Evolutionary conservation across 1,140 invertebrate genomes (phyloP), one percentile per base, ranked within the genome.

Genomic region (Lutraria rhynchaena): DNA sequence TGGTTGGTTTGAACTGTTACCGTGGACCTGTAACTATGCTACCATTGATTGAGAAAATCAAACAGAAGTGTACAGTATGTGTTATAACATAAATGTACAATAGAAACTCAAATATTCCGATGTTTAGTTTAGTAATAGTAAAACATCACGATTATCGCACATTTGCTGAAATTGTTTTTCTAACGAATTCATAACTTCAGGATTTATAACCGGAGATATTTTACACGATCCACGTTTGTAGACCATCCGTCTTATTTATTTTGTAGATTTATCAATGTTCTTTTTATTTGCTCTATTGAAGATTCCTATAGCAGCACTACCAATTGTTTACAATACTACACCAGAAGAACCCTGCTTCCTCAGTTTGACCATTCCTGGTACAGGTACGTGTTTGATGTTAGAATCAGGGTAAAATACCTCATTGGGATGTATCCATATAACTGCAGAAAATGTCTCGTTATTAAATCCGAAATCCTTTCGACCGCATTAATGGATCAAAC

Each of bases 1-100:
- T 89, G 5, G 90, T 91, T 27, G 89, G 89, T 9, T 55, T 91
- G 17, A 91, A 91, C 83, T 91, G 90, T 73, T 65, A 58, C 22
- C 51, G 87, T 7, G 90, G 90, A 33, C 90, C 90, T 0, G 58
- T 57, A 13, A 88, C 88, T 13, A 91, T 91, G 87, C 3, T 91
- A 17, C 90, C 88, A 0, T 61, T 89, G 17, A 53, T 90, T 0
- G 83, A 73, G 63, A 31, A 87, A 31, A 69, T 84, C 27, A 67
- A 80, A 22, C 19, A 80, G 27, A 65, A 60, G n/a, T n/a, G 0
- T 81, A 75, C 51, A 58, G 88, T 27, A 77, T 87, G n/a, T n/a
- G 84, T 83, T 7, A 7, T 29, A 63, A 63, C 7, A 11, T 29
- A 17, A 33, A 13, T 7, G 9, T 11, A 46, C 9, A 46, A 11